Evolutionary conservation across 2,797 vertebrate species (phyloP).

Genomic region (Amblyraja radiata): DNA sequence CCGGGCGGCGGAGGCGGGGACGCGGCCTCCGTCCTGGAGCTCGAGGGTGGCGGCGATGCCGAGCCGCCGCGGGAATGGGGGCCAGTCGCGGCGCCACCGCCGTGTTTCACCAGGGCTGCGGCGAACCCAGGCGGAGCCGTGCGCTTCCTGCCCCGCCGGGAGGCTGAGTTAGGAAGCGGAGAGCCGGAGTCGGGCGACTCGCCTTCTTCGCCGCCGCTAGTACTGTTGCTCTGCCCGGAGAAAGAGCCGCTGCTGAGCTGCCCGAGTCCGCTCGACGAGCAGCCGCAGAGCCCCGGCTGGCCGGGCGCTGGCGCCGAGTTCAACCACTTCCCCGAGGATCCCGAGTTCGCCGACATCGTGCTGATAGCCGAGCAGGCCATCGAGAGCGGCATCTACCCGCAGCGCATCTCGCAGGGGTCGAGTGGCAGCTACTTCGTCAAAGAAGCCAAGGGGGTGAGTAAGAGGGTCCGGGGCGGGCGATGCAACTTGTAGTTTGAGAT

Average conservation of each 20-base stretch:
- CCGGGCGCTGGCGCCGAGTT: slow-evolving; percentile 45
- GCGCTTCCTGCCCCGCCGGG: neutral
- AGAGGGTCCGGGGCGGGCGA: neutral
- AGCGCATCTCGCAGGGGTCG: slow-evolving; percentile 93
- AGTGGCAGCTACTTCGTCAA: slow-evolving; percentile 98
- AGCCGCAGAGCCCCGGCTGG: neutral
- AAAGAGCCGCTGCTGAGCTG: slow-evolving; percentile 55
- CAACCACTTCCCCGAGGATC: slow-evolving; percentile 81
- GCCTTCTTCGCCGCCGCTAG: neutral
- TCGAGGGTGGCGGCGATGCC: neutral
- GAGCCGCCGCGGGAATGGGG: neutral
- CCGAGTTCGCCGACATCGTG: slow-evolving; percentile 81
- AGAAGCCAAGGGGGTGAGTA: slow-evolving; percentile 82
- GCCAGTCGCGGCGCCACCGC: too few relatives aligned
- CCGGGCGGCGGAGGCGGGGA: neutral
- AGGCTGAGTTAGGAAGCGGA: neutral
- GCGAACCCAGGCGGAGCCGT: neutral
- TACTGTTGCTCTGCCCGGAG: slow-evolving; percentile 12
- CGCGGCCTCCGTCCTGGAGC: neutral
- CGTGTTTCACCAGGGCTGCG: neutral
- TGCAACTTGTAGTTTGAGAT: neutral
- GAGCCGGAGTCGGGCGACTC: neutral
- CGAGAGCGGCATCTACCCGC: slow-evolving; percentile 77
- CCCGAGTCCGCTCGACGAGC: slow-evolving; percentile 40
- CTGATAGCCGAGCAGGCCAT: slow-evolving; percentile 81